Base-by-base conservation (phyloP, 37 sponge, comb jelly and placozoan species). In the Beroe ovata region DNA sequence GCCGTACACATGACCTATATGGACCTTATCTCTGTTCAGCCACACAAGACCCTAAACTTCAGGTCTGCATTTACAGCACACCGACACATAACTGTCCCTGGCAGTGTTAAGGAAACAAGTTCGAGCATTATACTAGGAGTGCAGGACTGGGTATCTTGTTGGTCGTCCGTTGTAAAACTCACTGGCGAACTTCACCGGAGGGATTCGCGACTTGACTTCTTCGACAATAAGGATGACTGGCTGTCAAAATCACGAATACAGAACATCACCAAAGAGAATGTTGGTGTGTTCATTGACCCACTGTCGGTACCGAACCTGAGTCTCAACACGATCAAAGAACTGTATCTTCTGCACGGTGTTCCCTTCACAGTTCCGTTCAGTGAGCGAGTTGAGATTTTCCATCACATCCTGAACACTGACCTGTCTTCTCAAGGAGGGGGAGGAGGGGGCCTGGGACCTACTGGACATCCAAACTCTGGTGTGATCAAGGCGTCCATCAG, bases 401-500 rank as follows among this genome's bases (percentile, higher is more conserved):
- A 77, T 29, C 22, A 77, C 3, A 77, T 77, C 42, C 54, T 77
- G 19, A 35, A 77, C 8, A 29, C 39, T 21, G 84, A 77, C 28
- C 26, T 36, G 8, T 35, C 20, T 6, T 25, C 20, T 1, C 22
- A 30, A 39, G 22, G 84, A 14, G 84, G 84, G 4, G 47, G 28
- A 3, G 54, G 14, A 3, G 47, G 23, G 1, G 54, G 54, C 16
- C n/a, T 33, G 42, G 38, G 54, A n/a, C 84, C 26, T 8, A 19
- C 42, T 21, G 54, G 54, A 1, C 20, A n/a, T 25, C 26, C 22
- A 16, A 38, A 39, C 54, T 36, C 84, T 6, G 63, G 28, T 3
- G 38, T 64, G 18, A 25, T 92, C 40, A 63, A 88, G 38, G 62
- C 94, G 0, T 81, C 90, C 8, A 91, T 90, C 47, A 89, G 93